phyloP scores from a whole-genome alignment of 2,888 invertebrate genomes.

The Caenorhabditis angaria region DNA sequence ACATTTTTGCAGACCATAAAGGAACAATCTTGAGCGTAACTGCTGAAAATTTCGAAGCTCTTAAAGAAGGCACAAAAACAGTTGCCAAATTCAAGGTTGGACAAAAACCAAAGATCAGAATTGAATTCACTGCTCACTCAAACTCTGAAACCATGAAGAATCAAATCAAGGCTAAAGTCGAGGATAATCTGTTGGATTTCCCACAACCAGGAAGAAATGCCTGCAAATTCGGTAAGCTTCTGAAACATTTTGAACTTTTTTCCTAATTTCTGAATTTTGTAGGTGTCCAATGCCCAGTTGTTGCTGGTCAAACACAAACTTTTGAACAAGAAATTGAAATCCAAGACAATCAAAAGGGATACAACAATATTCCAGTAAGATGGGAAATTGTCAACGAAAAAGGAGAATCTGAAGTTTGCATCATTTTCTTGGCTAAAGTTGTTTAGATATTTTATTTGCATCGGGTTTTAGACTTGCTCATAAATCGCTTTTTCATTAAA shows the following conservation, averaged over 20 bases:
- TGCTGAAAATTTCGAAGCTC: constrained; percentile 17
- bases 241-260: background rate
- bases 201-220: constrained; percentile 48
- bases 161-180: constrained; percentile 49
- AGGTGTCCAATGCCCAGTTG: constrained; percentile 23
- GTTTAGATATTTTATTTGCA: no score
- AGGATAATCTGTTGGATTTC: constrained; percentile 50
- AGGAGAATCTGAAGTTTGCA: constrained; percentile 53
- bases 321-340: constrained; percentile 35
- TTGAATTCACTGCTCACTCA: constrained; percentile 28
- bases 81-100: constrained; percentile 41
- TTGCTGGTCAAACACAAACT: constrained; percentile 17
- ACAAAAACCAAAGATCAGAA: constrained; percentile 29
- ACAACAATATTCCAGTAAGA: constrained; percentile 55
- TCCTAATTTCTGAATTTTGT: background rate
- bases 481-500: no score
- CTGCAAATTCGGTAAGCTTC: constrained; percentile 37
- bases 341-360: constrained; percentile 27
- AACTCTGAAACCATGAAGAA: constrained; percentile 37
- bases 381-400: constrained; percentile 55
- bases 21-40: constrained; percentile 23
- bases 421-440: constrained; percentile 63
- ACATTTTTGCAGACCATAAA: constrained; percentile 12
- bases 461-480: no score
- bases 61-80: constrained; percentile 31